Base-by-base conservation (phyloP, 1,140 invertebrate species). In the Dendrolimus punctatus region DNA sequence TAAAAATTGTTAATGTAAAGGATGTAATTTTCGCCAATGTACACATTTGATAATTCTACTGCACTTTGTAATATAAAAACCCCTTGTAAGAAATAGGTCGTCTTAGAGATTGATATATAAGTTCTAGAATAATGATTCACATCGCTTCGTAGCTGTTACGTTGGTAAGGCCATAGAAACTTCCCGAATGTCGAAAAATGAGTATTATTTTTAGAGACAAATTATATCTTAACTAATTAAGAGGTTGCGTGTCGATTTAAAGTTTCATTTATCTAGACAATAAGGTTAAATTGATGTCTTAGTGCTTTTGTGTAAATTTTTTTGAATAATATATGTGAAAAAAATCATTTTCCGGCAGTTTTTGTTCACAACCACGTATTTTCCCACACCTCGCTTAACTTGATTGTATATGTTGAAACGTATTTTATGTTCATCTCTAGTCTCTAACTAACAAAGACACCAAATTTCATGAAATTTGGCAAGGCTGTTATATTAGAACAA, bases 231-330 rank as follows among this genome's bases (percentile, higher is more conserved):
- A 66, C 77, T 78, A 78, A 73, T 80, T 81, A 84, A 85, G 77
- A 79, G 72, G 76, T 84, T 85, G 79, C 71, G 79, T 83, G 78
- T 80, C 71, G 79, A 75, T 82, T 84, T 79, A 84, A 76, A 80
- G 71, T 72, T 81, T 85, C 77, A 79, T 85, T 87, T 80, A 83
- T 82, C 83, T 87, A 87, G 85, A 85, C 76, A 82, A 86, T 87
- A 87, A 87, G 85, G 71, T 85, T 85, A 84, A 87, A 81, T 87
- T 80, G 85, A 87, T 87, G 85, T 87, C 80, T 85, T 87, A 87
- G 85, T 87, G 85, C 85, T 87, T 87, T 87, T 83, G 77, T 87
- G 83, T 87, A 87, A 84, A 85, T 85, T 85, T 87, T 87, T 86
- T 87, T 84, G 78, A 85, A 82, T 87, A 87, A 86, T 87, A 87